These are phyloP conservation scores for Circaetus gallicus DNA, from an alignment of 2,113 vertebrate genomes.

Conservation along the genomic window DNA sequence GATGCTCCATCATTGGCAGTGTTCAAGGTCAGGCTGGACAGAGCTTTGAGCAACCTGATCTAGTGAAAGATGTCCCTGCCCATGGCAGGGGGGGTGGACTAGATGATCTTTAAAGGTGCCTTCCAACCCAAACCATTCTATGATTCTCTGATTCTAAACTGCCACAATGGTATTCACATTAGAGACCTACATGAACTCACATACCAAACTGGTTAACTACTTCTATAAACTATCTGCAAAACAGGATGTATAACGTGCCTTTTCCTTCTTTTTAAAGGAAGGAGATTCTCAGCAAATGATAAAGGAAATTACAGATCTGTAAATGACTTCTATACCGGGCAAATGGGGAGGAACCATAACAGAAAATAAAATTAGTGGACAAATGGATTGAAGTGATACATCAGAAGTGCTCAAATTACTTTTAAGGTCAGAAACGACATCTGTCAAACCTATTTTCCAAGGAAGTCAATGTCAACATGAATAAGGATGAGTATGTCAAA, in stretches of 20 bases:
- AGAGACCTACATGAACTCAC: not conserved
- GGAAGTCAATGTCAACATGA: not conserved
- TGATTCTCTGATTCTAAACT: not conserved
- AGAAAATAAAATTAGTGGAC: not conserved
- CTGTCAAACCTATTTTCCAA: not conserved
- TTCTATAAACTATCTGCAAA: not conserved
- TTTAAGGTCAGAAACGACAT: not conserved
- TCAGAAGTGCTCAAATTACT: not conserved
- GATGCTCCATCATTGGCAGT: not conserved
- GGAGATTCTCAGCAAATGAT: not conserved
- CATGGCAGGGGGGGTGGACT: too few relatives aligned
- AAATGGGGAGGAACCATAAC: not conserved
- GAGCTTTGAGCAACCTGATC: not conserved
- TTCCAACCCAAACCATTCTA: too few relatives aligned
- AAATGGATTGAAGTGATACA: not conserved
- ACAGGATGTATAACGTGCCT: not conserved
- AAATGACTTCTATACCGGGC: not conserved
- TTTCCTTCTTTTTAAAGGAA: not conserved
- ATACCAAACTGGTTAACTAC: not conserved
- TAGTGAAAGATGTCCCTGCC: too few relatives aligned
- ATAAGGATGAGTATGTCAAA: not conserved
- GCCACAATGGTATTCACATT: not conserved
- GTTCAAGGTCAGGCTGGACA: rapidly evolving
- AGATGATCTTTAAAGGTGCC: too few relatives aligned
- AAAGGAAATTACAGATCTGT: not conserved